phyloP scores from a whole-genome alignment of 2,797 vertebrate species.

The Sylvia borin region DNA sequence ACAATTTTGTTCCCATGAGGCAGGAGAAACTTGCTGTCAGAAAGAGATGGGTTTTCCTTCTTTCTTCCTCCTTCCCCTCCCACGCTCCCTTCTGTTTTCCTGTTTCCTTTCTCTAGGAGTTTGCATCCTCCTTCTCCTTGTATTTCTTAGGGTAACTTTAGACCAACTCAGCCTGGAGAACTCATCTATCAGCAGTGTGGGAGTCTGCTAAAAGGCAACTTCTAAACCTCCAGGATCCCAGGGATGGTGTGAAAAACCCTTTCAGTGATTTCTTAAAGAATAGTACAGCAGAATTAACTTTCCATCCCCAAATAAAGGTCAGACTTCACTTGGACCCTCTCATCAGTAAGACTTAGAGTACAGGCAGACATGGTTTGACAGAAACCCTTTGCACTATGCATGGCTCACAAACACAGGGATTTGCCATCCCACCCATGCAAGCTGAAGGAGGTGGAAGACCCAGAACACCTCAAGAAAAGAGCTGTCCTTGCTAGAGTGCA shows the following conservation, averaged over 20 bases:
- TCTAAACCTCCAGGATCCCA: not conserved
- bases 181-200: not conserved
- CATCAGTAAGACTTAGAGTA: not conserved
- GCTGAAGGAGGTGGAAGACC: not conserved
- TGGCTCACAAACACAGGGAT: not conserved
- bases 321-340: not conserved
- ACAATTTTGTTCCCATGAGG: not conserved
- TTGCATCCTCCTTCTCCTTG: not conserved
- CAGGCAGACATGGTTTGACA: not conserved
- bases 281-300: not conserved
- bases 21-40: not conserved
- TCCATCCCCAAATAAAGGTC: not conserved
- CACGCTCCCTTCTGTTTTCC: not conserved
- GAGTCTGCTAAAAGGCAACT: not conserved
- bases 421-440: not conserved
- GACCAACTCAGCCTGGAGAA: not conserved
- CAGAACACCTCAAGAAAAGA: not conserved
- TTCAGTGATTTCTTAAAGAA: not conserved
- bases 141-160: not conserved
- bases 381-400: not conserved
- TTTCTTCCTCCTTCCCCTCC: not conserved
- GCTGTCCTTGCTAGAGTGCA: rapidly evolving
- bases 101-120: not conserved
- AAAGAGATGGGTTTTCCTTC: not conserved
- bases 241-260: not conserved